phyloP scores from a whole-genome alignment of 2,113 vertebrate species.

The Bubo blakistoni region DNA sequence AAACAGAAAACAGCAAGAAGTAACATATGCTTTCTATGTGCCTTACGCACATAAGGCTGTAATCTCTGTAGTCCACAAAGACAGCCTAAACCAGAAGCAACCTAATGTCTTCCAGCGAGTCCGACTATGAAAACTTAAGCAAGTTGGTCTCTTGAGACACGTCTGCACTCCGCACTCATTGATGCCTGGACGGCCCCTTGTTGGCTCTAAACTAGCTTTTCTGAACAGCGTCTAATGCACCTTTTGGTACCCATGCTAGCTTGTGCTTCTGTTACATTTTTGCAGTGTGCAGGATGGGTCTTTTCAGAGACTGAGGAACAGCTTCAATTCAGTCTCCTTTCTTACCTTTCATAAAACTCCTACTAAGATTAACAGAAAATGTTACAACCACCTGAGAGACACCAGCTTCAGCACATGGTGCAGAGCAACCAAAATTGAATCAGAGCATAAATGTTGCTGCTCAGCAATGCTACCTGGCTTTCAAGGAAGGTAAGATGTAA shows the following conservation, averaged over 20 bases:
- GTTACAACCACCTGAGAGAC: not conserved
- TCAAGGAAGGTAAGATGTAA: not conserved
- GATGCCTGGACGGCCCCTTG: not conserved
- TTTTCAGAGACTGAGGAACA: not conserved
- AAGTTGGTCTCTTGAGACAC: not conserved
- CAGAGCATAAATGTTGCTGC: not conserved
- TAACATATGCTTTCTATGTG: not conserved
- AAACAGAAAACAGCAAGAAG: not conserved
- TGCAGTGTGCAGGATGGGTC: not conserved
- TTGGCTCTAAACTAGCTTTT: not conserved
- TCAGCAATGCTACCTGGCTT: not conserved
- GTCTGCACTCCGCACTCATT: rapidly evolving
- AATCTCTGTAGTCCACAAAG: not conserved
- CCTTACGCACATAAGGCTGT: not conserved
- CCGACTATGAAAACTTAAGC: not conserved
- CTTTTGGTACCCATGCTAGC: not conserved
- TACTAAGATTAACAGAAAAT: not conserved
- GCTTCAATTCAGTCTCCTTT: not conserved
- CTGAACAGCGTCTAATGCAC: not conserved
- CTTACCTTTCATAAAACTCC: not conserved
- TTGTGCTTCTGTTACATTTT: not conserved
- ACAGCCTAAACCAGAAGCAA: not conserved
- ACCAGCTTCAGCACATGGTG: not conserved
- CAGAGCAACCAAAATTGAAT: not conserved
- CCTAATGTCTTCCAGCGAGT: not conserved